These are phyloP conservation scores for Hormaphis cornu DNA, from an alignment of 1,140 invertebrate species.

Conservation along the genomic window DNA sequence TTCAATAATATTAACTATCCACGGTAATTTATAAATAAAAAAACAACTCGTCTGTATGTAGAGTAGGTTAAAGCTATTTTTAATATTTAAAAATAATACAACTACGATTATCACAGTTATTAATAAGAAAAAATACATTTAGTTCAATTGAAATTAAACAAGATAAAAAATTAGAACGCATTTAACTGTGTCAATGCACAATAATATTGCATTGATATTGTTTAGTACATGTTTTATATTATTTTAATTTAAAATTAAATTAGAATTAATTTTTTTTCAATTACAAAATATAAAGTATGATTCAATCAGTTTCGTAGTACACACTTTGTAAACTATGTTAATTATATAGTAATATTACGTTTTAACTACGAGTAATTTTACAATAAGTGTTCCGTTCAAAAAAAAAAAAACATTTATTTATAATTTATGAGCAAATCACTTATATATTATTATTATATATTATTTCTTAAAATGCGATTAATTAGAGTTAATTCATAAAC, in stretches of 20 bases:
- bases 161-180: background rate
- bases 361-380: background rate
- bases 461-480: background rate
- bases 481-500: background rate
- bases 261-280: too few species aligned
- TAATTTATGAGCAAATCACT: background rate
- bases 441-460: too few species aligned
- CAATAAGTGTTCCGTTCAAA: background rate
- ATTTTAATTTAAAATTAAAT: too few species aligned
- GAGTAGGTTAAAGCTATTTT: background rate
- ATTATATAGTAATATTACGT: too few species aligned
- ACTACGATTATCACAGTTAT: constrained; percentile 30
- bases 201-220: too few species aligned
- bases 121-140: constrained; percentile 13
- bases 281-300: too few species aligned
- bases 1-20: background rate
- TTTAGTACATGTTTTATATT: too few species aligned
- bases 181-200: too few species aligned
- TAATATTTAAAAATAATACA: constrained; percentile 2
- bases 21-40: too few species aligned
- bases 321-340: too few species aligned
- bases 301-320: too few species aligned
- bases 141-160: constrained; percentile 15
- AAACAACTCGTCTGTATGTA: background rate
- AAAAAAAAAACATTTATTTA: background rate